Percentiles rank a stretch among this genome's conserved stretches.
Evolutionary conservation across 2,888 invertebrate species (phyloP).

Genomic region (Tetanocera ferruginea): DNA sequence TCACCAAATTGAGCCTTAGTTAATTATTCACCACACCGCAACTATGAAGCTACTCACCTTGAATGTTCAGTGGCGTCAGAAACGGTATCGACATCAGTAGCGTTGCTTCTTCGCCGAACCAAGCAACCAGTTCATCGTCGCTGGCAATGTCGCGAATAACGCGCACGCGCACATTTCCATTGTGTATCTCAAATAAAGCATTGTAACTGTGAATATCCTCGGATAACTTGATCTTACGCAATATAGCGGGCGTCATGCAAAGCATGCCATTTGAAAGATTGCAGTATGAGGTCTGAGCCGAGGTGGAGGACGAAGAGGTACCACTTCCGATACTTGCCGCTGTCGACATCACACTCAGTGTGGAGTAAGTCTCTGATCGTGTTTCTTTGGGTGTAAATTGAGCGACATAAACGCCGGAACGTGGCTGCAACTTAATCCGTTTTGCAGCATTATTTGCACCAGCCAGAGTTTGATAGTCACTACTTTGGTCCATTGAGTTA

Average conservation of each 20-base stretch:
- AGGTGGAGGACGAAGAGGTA: conserved; percentile 28
- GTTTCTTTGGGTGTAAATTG: conserved; percentile 63
- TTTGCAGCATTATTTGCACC: conserved; percentile 8
- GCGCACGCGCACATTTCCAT: conserved; percentile 64
- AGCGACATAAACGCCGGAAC: conserved; percentile 60
- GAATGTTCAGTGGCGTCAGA: conserved; percentile 82
- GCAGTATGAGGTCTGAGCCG: conserved; percentile 52
- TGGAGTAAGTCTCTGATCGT: conserved; percentile 55
- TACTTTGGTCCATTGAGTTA: neutral
- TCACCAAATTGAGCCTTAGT: conserved; percentile 48
- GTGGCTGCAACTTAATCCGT: conserved; percentile 37
- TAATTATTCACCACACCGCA: no score
- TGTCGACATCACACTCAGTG: conserved; percentile 56
- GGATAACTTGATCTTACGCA: conserved; percentile 70
- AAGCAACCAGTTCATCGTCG: conserved; percentile 81
- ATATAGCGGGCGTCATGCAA: conserved; percentile 56
- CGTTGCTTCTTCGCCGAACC: conserved; percentile 85
- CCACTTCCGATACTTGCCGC: conserved; percentile 32
- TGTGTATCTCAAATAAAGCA: conserved; percentile 64
- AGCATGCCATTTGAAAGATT: conserved; percentile 53
- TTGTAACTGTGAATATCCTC: conserved; percentile 75
- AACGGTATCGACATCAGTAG: conserved; percentile 83
- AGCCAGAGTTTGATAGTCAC: neutral
- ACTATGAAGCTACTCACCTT: conserved; percentile 73
- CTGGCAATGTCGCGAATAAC: conserved; percentile 70